Evolutionary conservation across 2,888 invertebrate species (phyloP).

Genomic region (Esperia sulphurella): DNA sequence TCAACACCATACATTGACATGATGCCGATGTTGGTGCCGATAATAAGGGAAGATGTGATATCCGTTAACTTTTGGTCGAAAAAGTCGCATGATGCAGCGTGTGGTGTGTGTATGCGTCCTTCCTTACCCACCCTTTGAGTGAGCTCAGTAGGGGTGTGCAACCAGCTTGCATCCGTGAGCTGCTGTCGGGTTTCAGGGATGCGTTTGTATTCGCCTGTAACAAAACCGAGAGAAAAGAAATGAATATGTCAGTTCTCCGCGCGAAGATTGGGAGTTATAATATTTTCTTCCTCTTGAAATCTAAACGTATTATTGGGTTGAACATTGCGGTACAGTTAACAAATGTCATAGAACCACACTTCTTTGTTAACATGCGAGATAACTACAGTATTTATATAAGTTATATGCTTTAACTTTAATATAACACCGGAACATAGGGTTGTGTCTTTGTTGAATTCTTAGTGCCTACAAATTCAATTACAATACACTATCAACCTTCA

Average conservation of each 20-base stretch:
- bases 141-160: constrained; percentile 48
- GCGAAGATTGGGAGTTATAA: constrained; percentile 13
- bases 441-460: constrained; percentile 8
- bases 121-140: constrained; percentile 22
- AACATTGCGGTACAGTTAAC: background rate
- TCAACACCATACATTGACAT: no score
- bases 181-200: constrained; percentile 37
- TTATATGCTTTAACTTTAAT: no score
- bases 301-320: background rate
- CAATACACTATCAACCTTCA: constrained; percentile 17
- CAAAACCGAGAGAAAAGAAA: constrained; percentile 43
- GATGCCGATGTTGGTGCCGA: no score
- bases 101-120: background rate
- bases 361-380: no score
- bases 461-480: constrained; percentile 12
- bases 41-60: no score
- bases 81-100: no score
- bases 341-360: no score
- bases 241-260: constrained; percentile 28
- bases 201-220: constrained; percentile 51
- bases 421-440: no score
- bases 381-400: no score
- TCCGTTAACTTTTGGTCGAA: no score
- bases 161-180: constrained; percentile 2
- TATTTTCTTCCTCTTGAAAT: constrained; percentile 3